phyloP scores from a whole-genome alignment of 2,113 vertebrate species.

The Limnothrissa miodon region DNA sequence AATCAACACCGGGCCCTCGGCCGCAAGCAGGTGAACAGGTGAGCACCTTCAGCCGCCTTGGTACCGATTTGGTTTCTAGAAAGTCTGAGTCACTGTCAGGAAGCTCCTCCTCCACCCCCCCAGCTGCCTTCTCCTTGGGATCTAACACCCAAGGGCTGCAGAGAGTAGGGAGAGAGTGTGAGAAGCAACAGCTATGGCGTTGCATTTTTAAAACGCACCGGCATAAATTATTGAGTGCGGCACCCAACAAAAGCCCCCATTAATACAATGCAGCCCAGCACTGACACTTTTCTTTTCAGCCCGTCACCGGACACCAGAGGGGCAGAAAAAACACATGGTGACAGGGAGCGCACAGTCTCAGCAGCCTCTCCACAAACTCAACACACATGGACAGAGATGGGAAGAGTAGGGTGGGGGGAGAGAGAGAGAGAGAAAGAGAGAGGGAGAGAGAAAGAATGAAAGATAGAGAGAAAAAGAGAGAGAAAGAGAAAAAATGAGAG shows the following conservation, averaged over 20 bases:
- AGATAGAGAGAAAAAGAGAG: background rate
- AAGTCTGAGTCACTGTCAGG: slow-evolving; percentile 76
- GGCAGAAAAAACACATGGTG: slow-evolving; percentile 56
- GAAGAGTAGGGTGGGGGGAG: slow-evolving; percentile 41
- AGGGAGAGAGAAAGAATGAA: background rate
- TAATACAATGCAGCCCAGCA: slow-evolving; percentile 64
- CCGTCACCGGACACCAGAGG: slow-evolving; percentile 65
- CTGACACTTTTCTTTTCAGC: slow-evolving; percentile 79
- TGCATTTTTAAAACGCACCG: slow-evolving; percentile 70
- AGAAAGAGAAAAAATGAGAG: background rate
- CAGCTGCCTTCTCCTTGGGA: background rate
- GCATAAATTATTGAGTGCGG: slow-evolving; percentile 65
- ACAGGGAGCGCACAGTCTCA: slow-evolving; percentile 58
- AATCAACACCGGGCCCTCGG: slow-evolving; percentile 60
- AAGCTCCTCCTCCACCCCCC: slow-evolving; percentile 39
- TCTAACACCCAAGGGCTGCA: slow-evolving; percentile 17
- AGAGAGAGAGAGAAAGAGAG: background rate
- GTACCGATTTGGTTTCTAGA: slow-evolving; percentile 72
- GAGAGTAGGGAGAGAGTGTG: slow-evolving; percentile 66
- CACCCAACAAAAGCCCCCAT: slow-evolving; percentile 58
- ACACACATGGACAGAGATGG: slow-evolving; percentile 41
- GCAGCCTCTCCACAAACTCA: slow-evolving; percentile 41
- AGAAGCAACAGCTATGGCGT: slow-evolving; percentile 66
- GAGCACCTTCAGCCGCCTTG: slow-evolving; percentile 38
- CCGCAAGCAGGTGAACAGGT: slow-evolving; percentile 60